These are phyloP conservation scores for Drosophila affinis DNA, from an alignment of 2,888 invertebrate genomes.

Conservation along the genomic window DNA sequence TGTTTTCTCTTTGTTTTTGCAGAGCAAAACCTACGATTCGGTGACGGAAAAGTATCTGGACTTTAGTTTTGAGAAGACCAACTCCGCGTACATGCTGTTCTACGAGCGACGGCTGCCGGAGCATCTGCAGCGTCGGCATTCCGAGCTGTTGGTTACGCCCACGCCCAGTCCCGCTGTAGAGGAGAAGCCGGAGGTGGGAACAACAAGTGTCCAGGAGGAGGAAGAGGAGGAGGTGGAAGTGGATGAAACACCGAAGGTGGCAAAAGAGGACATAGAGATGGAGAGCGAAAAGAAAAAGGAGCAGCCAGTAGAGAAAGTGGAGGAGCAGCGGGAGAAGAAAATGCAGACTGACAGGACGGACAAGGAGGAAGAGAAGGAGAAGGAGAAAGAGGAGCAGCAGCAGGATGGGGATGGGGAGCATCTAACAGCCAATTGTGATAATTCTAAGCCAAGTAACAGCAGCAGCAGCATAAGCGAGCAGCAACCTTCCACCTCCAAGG, in stretches of 20 bases:
- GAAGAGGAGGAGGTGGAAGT: conserved; percentile 13
- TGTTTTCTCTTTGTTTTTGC: conserved; percentile 38
- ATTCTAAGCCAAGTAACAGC: conserved; percentile 69
- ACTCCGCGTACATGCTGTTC: conserved; percentile 98
- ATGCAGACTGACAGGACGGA: not conserved
- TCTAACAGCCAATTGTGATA: conserved; percentile 82
- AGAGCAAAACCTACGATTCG: conserved; percentile 98
- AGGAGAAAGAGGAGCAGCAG: conserved; percentile 1
- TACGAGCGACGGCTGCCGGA: conserved; percentile 91
- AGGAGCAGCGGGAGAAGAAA: conserved; percentile 1
- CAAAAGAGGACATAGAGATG: not conserved
- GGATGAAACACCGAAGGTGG: conserved; percentile 4
- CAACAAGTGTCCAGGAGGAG: conserved; percentile 29
- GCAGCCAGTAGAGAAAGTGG: not conserved
- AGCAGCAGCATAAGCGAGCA: conserved; percentile 43
- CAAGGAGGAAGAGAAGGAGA: not conserved
- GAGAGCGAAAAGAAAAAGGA: not conserved
- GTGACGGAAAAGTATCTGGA: conserved; percentile 99
- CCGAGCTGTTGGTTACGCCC: conserved; percentile 73
- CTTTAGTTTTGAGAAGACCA: conserved; percentile 98
- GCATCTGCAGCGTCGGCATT: conserved; percentile 81
- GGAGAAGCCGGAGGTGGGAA: conserved; percentile 56
- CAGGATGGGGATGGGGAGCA: conserved; percentile 43
- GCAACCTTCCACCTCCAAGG: conserved; percentile 70
- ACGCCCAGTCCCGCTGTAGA: conserved; percentile 69